phyloP scores from a whole-genome alignment of 2,888 invertebrate species.

The Dastarcus helophoroides region DNA sequence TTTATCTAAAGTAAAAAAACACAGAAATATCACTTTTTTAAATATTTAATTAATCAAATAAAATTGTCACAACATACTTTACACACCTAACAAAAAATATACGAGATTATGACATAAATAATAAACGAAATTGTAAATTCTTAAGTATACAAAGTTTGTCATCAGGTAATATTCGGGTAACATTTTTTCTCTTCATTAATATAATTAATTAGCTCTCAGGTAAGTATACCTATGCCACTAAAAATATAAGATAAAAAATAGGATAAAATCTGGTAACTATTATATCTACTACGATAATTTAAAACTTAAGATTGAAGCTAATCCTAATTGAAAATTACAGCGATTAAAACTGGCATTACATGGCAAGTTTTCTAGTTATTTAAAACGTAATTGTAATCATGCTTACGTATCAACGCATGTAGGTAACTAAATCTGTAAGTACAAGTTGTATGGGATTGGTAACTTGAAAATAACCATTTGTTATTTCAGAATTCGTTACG shows the following conservation, averaged over 20 bases:
- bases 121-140: constrained; percentile 13
- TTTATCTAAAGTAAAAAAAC: too few relatives aligned
- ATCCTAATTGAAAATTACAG: constrained; percentile 14
- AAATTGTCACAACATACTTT: constrained; percentile 18
- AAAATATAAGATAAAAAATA: constrained; percentile 7
- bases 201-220: constrained; percentile 7
- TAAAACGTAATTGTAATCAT: constrained; percentile 3
- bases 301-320: constrained; percentile 15
- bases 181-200: constrained; percentile 2
- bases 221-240: constrained; percentile 8
- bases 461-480: too few relatives aligned
- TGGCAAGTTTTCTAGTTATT: constrained; percentile 17
- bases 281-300: constrained; percentile 6
- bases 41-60: constrained; percentile 15
- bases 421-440: too few relatives aligned
- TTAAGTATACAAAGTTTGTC: constrained; percentile 11
- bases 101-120: constrained; percentile 15
- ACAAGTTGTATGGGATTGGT: too few relatives aligned
- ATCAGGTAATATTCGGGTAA: constrained; percentile 9
- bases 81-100: constrained; percentile 19
- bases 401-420: too few relatives aligned
- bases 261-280: constrained; percentile 17
- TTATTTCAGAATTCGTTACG: too few relatives aligned
- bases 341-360: constrained; percentile 19
- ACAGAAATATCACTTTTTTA: too few relatives aligned